A percentile compares a stretch with the other conserved stretches of the same genome.
Evolutionary conservation across 35 echinoderm and acorn worm species (phyloP).

Genomic region (Nesometra sesokonis): DNA sequence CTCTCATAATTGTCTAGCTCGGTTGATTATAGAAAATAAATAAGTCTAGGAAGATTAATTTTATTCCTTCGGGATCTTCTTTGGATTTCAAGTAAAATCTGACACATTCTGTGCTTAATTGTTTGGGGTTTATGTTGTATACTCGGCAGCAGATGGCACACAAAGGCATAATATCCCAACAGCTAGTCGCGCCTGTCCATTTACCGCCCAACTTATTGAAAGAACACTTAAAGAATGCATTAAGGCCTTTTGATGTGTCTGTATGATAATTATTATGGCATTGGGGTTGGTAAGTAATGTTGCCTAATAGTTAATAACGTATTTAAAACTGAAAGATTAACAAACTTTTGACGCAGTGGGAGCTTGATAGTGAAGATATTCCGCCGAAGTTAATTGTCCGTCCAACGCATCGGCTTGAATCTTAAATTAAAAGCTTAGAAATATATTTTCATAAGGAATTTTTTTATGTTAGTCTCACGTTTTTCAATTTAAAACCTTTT

Average conservation of each 20-base stretch:
- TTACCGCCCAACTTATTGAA: neutral
- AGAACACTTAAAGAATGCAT: neutral
- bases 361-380: too few relatives aligned
- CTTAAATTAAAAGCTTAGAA: too few relatives aligned
- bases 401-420: too few relatives aligned
- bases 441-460: too few relatives aligned
- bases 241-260: neutral
- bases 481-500: too few relatives aligned
- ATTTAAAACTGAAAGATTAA: too few relatives aligned
- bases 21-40: neutral
- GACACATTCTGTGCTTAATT: neutral
- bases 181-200: neutral
- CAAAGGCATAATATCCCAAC: neutral
- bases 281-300: neutral
- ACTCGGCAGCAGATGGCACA: neutral
- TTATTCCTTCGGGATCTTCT: neutral
- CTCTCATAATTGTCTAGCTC: neutral
- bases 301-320: too few relatives aligned
- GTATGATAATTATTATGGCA: neutral
- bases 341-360: too few relatives aligned
- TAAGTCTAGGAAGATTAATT: neutral
- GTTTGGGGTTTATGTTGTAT: neutral
- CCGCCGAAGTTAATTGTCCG: too few relatives aligned
- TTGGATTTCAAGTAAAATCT: neutral
- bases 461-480: too few relatives aligned